These are phyloP conservation scores for Palloptera scutellata DNA, from an alignment of 2,888 invertebrate genomes.

Conservation along the genomic window DNA sequence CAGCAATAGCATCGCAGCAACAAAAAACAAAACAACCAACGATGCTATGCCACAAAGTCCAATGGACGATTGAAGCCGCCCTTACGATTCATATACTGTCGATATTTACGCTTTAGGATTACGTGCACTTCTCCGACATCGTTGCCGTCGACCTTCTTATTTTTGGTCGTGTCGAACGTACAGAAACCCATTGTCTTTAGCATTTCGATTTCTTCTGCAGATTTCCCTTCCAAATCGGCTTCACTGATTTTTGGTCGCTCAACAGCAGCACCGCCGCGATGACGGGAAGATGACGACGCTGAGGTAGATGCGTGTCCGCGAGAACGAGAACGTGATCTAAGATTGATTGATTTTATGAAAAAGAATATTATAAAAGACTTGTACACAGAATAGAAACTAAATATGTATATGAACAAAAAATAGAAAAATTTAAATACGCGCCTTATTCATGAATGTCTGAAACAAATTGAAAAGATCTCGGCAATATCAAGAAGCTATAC, in stretches of 20 bases:
- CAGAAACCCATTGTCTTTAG: slow-evolving; percentile 97
- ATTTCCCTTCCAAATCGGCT: slow-evolving; percentile 89
- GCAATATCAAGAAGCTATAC: no score
- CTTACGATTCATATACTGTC: slow-evolving; percentile 99
- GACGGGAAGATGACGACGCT: slow-evolving; percentile 44
- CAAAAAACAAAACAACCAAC: slow-evolving; percentile 28
- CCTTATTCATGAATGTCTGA: no score
- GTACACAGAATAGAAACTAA: no score
- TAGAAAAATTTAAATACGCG: no score
- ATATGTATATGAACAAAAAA: no score
- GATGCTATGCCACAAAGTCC: slow-evolving; percentile 86
- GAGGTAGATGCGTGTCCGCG: slow-evolving; percentile 45
- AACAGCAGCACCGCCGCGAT: slow-evolving; percentile 47
- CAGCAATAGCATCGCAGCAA: slow-evolving; percentile 17
- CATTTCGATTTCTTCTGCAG: slow-evolving; percentile 93
- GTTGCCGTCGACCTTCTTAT: slow-evolving; percentile 93
- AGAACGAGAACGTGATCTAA: slow-evolving; percentile 53
- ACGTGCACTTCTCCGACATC: slow-evolving; percentile 95
- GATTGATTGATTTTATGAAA: slow-evolving; percentile 13
- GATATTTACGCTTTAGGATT: slow-evolving; percentile 93
- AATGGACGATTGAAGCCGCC: slow-evolving; percentile 98
- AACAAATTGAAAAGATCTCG: no score
- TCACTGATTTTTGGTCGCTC: slow-evolving; percentile 77
- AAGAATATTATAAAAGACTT: background rate
- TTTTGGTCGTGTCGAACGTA: slow-evolving; percentile 95